These are phyloP conservation scores for Pithys albifrons DNA, from an alignment of 2,113 vertebrate species.

Conservation along the genomic window DNA sequence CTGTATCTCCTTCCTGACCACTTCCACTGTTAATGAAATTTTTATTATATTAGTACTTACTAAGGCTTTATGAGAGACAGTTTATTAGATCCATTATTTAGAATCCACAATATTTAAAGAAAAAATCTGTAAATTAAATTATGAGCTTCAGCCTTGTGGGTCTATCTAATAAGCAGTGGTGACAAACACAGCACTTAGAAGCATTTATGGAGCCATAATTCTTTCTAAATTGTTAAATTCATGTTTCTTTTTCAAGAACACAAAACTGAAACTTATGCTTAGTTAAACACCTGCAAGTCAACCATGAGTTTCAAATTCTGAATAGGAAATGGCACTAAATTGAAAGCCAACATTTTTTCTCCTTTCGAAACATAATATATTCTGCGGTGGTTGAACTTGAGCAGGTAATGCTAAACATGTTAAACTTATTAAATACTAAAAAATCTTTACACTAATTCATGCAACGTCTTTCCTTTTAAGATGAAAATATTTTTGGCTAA, in stretches of 20 bases:
- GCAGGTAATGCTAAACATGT: not conserved
- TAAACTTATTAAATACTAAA: not conserved
- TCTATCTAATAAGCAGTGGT: not conserved
- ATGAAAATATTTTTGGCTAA: not conserved
- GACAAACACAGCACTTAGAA: conserved; percentile 11
- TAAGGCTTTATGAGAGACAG: not conserved
- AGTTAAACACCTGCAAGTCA: not conserved
- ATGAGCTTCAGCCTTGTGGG: not conserved
- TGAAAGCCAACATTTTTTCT: not conserved
- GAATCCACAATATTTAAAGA: conserved; percentile 48
- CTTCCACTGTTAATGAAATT: not conserved
- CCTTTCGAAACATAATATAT: not conserved
- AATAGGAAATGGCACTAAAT: not conserved
- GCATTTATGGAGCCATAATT: not conserved
- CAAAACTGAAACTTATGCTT: not conserved
- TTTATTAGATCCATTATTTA: conserved; percentile 8
- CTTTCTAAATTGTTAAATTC: not conserved
- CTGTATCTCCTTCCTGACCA: not conserved
- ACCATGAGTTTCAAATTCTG: not conserved
- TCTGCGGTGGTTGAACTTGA: not conserved
- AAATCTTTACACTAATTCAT: not conserved
- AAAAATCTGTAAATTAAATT: conserved; percentile 50
- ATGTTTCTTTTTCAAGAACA: not conserved
- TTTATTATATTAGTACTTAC: conserved; percentile 16
- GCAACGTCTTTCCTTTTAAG: not conserved